These are phyloP conservation scores for Microtus pennsylvanicus DNA, from an alignment of 2,113 vertebrate genomes.

Conservation along the genomic window DNA sequence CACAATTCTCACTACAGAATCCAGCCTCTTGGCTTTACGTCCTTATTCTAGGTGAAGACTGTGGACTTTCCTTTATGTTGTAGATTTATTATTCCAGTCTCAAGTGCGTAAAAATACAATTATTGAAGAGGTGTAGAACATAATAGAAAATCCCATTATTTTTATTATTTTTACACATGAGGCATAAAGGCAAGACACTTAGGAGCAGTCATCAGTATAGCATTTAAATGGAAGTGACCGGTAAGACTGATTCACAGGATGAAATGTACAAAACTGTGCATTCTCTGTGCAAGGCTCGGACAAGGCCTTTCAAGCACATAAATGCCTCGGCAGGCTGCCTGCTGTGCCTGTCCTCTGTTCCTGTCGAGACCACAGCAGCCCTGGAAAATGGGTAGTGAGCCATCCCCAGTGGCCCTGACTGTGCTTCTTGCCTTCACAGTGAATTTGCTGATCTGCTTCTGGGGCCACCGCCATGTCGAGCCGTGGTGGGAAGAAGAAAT, in stretches of 20 bases:
- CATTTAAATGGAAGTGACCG: slow-evolving; percentile 46
- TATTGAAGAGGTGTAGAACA: slow-evolving; percentile 54
- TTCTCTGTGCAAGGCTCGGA: neutral
- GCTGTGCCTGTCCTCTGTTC: neutral
- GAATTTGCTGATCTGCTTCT: slow-evolving; percentile 78
- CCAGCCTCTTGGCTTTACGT: neutral
- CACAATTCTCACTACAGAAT: neutral
- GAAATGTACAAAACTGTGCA: neutral
- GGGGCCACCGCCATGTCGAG: slow-evolving; percentile 92
- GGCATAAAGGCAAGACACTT: slow-evolving; percentile 52
- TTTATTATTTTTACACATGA: slow-evolving; percentile 24
- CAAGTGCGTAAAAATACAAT: slow-evolving; percentile 50
- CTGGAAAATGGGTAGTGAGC: accelerated
- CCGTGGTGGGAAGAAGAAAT: slow-evolving; percentile 98
- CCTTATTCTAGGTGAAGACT: neutral
- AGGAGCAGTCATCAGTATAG: slow-evolving; percentile 3
- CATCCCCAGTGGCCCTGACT: neutral
- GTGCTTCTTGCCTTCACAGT: slow-evolving; percentile 67
- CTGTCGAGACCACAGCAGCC: neutral
- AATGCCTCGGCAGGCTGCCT: neutral
- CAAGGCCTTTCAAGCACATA: accelerated
- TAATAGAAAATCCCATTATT: slow-evolving; percentile 55
- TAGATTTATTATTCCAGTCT: neutral
- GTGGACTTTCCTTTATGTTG: slow-evolving; percentile 20
- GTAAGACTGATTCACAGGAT: slow-evolving; percentile 52